A percentile compares a stretch with the other conserved stretches of the same genome.
Conservation (phyloP, 2,797 vertebrate genomes). For the Sebastes jordani region DNA sequence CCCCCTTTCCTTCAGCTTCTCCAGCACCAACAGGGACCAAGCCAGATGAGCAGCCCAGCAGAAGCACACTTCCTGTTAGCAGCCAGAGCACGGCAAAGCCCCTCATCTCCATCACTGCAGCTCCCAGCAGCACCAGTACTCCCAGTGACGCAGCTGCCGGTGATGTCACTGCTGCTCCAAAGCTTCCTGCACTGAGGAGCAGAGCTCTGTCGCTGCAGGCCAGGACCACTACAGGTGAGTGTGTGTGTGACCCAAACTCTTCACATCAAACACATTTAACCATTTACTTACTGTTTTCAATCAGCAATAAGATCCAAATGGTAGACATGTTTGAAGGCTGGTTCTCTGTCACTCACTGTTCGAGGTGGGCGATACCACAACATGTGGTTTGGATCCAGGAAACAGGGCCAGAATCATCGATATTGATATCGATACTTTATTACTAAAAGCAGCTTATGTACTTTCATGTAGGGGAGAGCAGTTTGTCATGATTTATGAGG, state of each 20-base stretch:
- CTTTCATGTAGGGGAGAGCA: not conserved
- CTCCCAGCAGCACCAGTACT: constrained; percentile 2
- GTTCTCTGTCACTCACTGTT: not conserved
- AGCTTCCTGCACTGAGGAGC: constrained; percentile 36
- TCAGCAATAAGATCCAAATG: not conserved
- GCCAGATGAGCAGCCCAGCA: constrained; percentile 58
- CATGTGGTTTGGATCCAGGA: too few species aligned
- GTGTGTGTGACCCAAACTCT: not conserved
- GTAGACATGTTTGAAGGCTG: not conserved
- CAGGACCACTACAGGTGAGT: constrained; percentile 53
- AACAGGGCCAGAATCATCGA: not conserved
- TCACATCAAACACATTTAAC: not conserved
- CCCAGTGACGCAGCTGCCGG: not conserved
- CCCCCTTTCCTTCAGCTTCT: not conserved
- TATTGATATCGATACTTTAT: not conserved
- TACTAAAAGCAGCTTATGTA: not conserved
- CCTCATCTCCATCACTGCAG: not conserved
- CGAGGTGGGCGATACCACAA: not conserved
- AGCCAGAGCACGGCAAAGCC: constrained; percentile 43
- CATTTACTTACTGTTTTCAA: not conserved
- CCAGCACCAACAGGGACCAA: constrained; percentile 14
- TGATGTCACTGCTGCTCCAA: constrained; percentile 4
- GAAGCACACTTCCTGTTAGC: constrained; percentile 24
- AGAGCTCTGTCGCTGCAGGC: constrained; percentile 65
- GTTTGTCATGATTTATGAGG: not conserved